Evolutionary conservation across 2,888 invertebrate genomes (phyloP).

Genomic region (Phyto melanocephala): DNA sequence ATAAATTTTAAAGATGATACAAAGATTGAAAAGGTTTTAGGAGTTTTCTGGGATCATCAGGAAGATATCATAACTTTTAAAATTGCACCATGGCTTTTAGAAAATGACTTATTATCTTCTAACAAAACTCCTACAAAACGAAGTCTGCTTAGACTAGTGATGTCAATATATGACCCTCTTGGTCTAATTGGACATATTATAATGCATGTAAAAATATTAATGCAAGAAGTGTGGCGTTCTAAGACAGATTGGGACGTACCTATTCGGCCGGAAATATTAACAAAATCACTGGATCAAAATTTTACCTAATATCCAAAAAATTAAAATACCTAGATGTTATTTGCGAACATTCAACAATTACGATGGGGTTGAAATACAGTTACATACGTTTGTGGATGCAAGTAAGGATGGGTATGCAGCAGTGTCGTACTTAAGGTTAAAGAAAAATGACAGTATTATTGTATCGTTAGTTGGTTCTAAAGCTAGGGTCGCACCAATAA

Average conservation of each 20-base stretch:
- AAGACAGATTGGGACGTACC: conserved; percentile 16
- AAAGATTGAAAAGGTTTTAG: conserved; percentile 45
- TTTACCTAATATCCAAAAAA: conserved; percentile 1
- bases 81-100: conserved; percentile 17
- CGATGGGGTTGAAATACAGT: not conserved
- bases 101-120: not conserved
- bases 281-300: conserved; percentile 22
- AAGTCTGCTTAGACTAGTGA: not conserved
- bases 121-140: conserved; percentile 12
- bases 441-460: too few species aligned
- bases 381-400: too few species aligned
- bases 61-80: conserved; percentile 50
- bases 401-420: too few species aligned
- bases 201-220: conserved; percentile 25
- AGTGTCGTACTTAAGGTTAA: too few species aligned
- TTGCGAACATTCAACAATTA: conserved; percentile 11
- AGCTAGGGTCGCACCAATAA: too few species aligned
- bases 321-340: conserved; percentile 24
- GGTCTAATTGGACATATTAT: conserved; percentile 28
- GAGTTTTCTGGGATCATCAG: conserved; percentile 47
- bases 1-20: conserved; percentile 17
- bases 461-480: too few species aligned
- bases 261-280: not conserved
- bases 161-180: conserved; percentile 37
- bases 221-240: conserved; percentile 13